Evolutionary conservation across 1,140 invertebrate genomes (phyloP).

Genomic region (Tetranychus urticae): DNA sequence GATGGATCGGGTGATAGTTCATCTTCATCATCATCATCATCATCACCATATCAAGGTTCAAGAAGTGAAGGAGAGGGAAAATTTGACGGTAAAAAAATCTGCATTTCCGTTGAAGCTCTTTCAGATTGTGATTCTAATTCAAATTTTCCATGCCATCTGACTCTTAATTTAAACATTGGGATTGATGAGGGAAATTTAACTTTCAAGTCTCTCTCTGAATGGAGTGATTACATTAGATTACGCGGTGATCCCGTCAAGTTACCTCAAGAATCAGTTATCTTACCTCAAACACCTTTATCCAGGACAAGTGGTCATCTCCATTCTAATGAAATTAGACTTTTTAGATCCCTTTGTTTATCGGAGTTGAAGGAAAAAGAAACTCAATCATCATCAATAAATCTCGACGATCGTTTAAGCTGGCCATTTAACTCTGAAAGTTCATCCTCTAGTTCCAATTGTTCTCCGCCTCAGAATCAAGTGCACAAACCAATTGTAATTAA

Average conservation of each 20-base stretch:
- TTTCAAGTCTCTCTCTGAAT: slow-evolving; percentile 1
- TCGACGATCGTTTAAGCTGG: too few species aligned
- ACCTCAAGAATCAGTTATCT: neutral
- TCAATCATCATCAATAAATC: too few species aligned
- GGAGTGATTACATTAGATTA: neutral
- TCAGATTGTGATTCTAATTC: neutral
- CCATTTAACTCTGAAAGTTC: too few species aligned
- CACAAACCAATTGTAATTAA: too few species aligned
- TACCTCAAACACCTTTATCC: neutral
- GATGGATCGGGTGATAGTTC: neutral
- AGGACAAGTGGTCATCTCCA: too few species aligned
- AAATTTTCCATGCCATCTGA: neutral
- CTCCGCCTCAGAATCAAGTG: too few species aligned
- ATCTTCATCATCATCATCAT: neutral
- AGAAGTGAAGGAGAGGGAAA: neutral
- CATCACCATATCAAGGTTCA: neutral
- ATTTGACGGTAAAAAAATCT: neutral
- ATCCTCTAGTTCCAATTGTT: too few species aligned
- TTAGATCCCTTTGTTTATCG: too few species aligned
- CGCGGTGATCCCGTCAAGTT: neutral
- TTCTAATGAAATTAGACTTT: too few species aligned
- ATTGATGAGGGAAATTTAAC: neutral
- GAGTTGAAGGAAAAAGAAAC: too few species aligned
- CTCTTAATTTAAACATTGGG: neutral
- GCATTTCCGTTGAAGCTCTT: neutral